These are phyloP conservation scores for Gari tellinella DNA, from an alignment of 2,888 invertebrate genomes.

Conservation along the genomic window DNA sequence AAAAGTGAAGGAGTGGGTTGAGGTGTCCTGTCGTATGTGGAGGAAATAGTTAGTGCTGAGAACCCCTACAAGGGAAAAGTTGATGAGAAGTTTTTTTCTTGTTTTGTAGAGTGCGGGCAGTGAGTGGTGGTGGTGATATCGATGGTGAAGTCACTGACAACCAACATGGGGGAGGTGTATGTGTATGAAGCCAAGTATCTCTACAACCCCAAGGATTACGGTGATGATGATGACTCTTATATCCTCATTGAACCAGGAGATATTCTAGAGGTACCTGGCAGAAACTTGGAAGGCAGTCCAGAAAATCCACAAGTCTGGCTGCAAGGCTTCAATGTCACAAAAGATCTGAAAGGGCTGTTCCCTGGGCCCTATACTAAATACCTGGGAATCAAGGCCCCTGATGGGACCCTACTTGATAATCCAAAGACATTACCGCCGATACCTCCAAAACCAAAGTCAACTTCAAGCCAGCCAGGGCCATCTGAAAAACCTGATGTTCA, in stretches of 20 bases:
- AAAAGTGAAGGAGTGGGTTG: too few species aligned
- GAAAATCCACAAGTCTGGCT: conserved; percentile 66
- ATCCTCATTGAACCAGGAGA: conserved; percentile 69
- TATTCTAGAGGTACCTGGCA: conserved; percentile 58
- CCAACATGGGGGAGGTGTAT: conserved; percentile 59
- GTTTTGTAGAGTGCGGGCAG: neutral
- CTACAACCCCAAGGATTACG: conserved; percentile 66
- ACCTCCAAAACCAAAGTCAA: conserved; percentile 50
- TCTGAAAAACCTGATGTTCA: conserved; percentile 16
- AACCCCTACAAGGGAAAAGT: too few species aligned
- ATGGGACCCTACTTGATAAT: conserved; percentile 47
- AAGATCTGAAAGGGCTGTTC: conserved; percentile 63
- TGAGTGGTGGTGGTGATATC: neutral
- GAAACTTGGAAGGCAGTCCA: conserved; percentile 36
- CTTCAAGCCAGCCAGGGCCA: conserved; percentile 25
- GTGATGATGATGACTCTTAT: conserved; percentile 57
- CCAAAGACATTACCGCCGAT: conserved; percentile 46
- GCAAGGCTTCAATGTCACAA: conserved; percentile 63
- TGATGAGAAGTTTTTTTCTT: neutral
- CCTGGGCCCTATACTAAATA: conserved; percentile 69
- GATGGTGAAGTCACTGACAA: conserved; percentile 48
- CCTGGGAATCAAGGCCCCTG: conserved; percentile 46
- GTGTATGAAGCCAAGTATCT: conserved; percentile 63
- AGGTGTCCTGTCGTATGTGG: too few species aligned
- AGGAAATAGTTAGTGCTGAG: too few species aligned